Evolutionary conservation across 2,888 invertebrate species (phyloP).

Genomic region (Cremastinae sp.): DNA sequence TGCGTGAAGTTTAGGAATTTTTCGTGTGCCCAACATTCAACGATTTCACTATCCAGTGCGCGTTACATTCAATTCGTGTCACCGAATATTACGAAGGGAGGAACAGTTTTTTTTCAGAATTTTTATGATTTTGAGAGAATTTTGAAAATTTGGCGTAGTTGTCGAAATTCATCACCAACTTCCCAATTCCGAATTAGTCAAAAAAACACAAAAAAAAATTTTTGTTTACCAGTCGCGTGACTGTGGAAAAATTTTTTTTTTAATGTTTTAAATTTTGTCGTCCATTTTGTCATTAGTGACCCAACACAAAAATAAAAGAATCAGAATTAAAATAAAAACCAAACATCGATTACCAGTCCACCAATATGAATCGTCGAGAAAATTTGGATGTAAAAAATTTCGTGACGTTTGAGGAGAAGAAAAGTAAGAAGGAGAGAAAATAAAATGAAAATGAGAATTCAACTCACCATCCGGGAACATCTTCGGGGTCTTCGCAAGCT

Average conservation of each 20-base stretch:
- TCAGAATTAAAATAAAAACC: slow-evolving; percentile 45
- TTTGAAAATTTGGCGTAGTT: too few species aligned
- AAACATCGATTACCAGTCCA: slow-evolving; percentile 54
- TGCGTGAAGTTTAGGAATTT: not conserved
- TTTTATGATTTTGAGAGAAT: too few species aligned
- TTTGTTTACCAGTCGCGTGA: not conserved
- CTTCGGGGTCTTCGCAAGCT: slow-evolving; percentile 96
- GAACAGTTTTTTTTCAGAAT: too few species aligned
- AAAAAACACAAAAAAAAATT: slow-evolving; percentile 12
- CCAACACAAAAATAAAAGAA: slow-evolving; percentile 25
- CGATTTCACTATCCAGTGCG: too few species aligned
- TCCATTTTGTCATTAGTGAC: slow-evolving; percentile 33
- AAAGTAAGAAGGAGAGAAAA: not conserved
- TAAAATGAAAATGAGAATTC: slow-evolving; percentile 2
- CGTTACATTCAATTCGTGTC: too few species aligned
- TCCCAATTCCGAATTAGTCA: slow-evolving; percentile 19
- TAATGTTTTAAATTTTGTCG: not conserved
- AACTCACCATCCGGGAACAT: slow-evolving; percentile 97
- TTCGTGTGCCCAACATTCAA: too few species aligned
- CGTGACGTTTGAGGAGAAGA: not conserved
- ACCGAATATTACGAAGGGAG: too few species aligned
- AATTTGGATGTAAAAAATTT: slow-evolving; percentile 22
- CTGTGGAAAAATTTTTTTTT: not conserved
- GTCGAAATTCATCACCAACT: too few species aligned
- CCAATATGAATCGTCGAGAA: slow-evolving; percentile 32